These are phyloP conservation scores for Gisinianus flammeolus DNA, from an alignment of 2,888 invertebrate genomes.

Conservation along the genomic window DNA sequence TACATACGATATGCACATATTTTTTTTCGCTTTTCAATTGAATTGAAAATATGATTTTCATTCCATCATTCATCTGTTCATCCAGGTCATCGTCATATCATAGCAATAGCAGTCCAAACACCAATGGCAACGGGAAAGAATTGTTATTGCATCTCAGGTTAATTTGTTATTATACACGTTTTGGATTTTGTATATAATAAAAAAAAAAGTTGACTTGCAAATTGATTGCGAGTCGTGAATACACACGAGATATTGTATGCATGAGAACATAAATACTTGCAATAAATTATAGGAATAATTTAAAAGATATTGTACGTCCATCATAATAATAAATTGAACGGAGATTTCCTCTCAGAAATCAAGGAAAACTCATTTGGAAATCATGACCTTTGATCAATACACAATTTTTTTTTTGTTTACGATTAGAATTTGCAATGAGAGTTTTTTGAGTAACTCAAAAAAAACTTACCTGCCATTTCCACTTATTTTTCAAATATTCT, in stretches of 20 bases:
- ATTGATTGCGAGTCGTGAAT: neutral
- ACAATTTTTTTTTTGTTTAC: too few relatives aligned
- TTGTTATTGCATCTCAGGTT: neutral
- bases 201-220: neutral
- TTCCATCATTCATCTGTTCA: neutral
- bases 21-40: neutral
- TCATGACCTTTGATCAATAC: too few relatives aligned
- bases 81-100: neutral
- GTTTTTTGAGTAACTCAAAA: too few relatives aligned
- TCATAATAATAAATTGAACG: neutral
- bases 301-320: neutral
- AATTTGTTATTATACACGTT: neutral
- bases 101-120: neutral
- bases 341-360: too few relatives aligned
- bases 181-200: neutral
- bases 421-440: too few relatives aligned
- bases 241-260: neutral
- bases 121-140: too few relatives aligned
- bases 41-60: neutral
- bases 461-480: too few relatives aligned
- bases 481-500: too few relatives aligned
- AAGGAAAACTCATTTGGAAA: too few relatives aligned
- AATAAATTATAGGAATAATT: neutral
- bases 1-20: too few relatives aligned
- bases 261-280: neutral